Evolutionary conservation across 1,140 invertebrate species (phyloP), one percentile per base, ranked within the genome.

Genomic region (Cherax quadricarinatus): DNA sequence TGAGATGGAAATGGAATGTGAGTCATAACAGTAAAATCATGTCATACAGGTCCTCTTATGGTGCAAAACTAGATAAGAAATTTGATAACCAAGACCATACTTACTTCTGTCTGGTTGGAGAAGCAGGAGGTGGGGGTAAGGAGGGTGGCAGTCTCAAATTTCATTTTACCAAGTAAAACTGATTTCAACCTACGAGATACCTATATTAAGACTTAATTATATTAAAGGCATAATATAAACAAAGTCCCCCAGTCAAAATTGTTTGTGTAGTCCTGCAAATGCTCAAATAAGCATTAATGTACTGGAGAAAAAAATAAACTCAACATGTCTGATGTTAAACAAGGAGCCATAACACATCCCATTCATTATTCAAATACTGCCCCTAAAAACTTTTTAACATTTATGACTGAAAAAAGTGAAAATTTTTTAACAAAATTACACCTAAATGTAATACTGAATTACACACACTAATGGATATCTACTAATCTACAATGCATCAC

Each of bases 1-100:
- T 53, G n/a, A 85, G 83, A 85, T 66, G 70, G 62, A 57, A 70
- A 41, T 85, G 83, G 83, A 85, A 85, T 85, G 83, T 85, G 60
- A 85, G 60, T 60, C 83, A 70, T 66, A 49, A 85, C 83, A 85
- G 83, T 14, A 84, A 85, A 85, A 85, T 48, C 83, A 70, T n/a
- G 49, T 66, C 24, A 75, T 75, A 75, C n/a, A 18, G 21, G 21
- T 70, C 66, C 14, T 70, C 66, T 70, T 70, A 70, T 18, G 12
- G 16, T 10, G n/a, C 70, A 30, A 75, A 75, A 75, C 70, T 24
- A 75, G 21, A 6, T n/a, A 24, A 75, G 7, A 30, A 75, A 75
- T 9, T 10, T 57, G 53, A 57, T n/a, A 30, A 10, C n/a, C 18
- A 66, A 66, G 21, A 66, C 18, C 21, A 30, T 21, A 9, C 6